Percentiles rank a stretch among this genome's conserved stretches.
phyloP scores from a whole-genome alignment of 1,140 invertebrate genomes.

The Tetramorium parvispinum region DNA sequence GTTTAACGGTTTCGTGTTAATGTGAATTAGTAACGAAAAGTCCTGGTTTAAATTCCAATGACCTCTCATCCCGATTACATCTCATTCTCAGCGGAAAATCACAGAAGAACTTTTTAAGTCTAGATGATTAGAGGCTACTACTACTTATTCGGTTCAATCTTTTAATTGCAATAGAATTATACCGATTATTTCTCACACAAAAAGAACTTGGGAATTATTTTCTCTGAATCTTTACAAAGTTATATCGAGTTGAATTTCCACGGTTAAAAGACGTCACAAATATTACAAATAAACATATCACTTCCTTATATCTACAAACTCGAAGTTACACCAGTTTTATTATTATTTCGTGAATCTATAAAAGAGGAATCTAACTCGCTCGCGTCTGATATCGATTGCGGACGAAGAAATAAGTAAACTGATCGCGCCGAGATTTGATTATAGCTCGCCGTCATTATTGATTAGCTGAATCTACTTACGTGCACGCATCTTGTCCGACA shows the following conservation, averaged over 20 bases:
- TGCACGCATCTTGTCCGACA: constrained; percentile 11
- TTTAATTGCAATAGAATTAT: background rate
- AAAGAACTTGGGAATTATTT: background rate
- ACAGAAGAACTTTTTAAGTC: too few species aligned
- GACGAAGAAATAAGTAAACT: background rate
- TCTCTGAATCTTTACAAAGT: background rate
- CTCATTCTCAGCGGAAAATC: too few species aligned
- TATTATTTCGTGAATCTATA: background rate
- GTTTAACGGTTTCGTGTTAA: too few species aligned
- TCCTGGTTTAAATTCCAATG: too few species aligned
- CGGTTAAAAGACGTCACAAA: background rate
- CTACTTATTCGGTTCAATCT: background rate
- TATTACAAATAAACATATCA: background rate
- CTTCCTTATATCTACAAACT: background rate
- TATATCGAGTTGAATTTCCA: background rate
- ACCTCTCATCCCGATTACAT: too few species aligned
- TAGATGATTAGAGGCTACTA: too few species aligned
- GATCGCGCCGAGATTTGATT: background rate
- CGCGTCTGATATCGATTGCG: background rate
- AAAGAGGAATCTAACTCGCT: background rate
- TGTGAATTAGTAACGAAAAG: too few species aligned
- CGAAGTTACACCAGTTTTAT: background rate
- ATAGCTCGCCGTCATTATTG: background rate
- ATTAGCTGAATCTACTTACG: constrained; percentile 22
- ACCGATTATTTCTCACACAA: background rate